These are phyloP conservation scores for Phyllostomus hastatus DNA, from an alignment of 2,113 vertebrate species.

Conservation along the genomic window DNA sequence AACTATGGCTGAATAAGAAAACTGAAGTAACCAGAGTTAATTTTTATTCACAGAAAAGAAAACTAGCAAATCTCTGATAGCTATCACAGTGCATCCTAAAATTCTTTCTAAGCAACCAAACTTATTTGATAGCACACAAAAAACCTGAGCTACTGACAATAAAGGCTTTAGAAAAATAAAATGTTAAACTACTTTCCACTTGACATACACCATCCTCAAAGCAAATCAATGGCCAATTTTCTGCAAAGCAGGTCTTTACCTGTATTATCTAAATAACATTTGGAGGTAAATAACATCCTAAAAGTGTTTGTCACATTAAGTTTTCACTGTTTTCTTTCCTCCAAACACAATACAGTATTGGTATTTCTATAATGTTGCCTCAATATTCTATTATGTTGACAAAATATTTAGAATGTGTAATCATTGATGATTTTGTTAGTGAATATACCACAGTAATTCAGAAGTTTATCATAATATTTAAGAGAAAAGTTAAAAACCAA, in stretches of 20 bases:
- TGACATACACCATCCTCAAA: not conserved
- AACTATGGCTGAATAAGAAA: not conserved
- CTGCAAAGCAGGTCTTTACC: not conserved
- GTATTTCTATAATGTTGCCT: not conserved
- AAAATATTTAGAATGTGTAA: not conserved
- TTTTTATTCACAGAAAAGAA: not conserved
- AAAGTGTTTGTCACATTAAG: not conserved
- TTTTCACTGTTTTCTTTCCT: not conserved
- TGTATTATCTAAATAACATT: not conserved
- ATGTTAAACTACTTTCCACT: not conserved
- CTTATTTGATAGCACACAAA: not conserved
- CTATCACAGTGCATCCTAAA: not conserved
- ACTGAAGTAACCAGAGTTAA: not conserved
- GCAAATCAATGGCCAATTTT: not conserved
- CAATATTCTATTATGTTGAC: not conserved
- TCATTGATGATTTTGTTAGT: not conserved
- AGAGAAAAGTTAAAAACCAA: not conserved
- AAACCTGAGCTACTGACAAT: not conserved
- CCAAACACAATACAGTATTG: not conserved
- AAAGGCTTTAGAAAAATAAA: not conserved
- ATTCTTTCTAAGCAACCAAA: slow-evolving; percentile 1
- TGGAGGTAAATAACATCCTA: not conserved
- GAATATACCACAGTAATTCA: not conserved
- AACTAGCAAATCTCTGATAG: not conserved
- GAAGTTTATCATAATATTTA: not conserved